Evolutionary conservation across 2,797 vertebrate species (phyloP), one percentile per base, ranked within the genome.

Genomic region (Anolis apletophallus): DNA sequence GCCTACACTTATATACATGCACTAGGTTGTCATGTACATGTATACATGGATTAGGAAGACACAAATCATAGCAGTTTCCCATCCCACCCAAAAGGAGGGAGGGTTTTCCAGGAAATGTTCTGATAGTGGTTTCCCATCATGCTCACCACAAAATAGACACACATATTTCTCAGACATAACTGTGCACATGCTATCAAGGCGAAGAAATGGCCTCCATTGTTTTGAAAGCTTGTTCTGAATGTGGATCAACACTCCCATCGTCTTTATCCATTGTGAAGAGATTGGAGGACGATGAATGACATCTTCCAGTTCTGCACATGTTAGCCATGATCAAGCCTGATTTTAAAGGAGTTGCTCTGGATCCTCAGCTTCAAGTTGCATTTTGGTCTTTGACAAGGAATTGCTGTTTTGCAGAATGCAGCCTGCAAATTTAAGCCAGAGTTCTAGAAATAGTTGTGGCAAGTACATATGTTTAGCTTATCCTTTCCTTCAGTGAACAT

Each of bases 391-490:
- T 0, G 0, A 36, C 64, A 57, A 50, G 67, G 34, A 55, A 90
- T 29, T 64, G 61, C 64, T 83, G 59, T 0, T 2, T 67, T 83
- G 74, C 72, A 64, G 64, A 40, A 79, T n/a, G 83, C 0, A 11
- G 1, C 26, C 26, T 72, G 81, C 0, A 5, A 19, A 73, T 84
- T 32, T 69, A 57, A 91, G 55, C 85, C 61, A 82, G 73, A 84
- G 8, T 32, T 80, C 61, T 10, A 34, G 16, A 92, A 92, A n/a
- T 73, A 40, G 40, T 64, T 93, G 89, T 83, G 90, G 54, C 50
- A 59, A 57, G 46, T 72, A 69, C 73, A 14, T 0, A 0, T 71
- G 77, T 84, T 80, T 88, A 85, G 55, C 75, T 90, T 67, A 84
- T 40, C 12, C 87, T 90, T 81, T 82, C 89, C 88, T 79, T 77